phyloP scores from a whole-genome alignment of 2,797 vertebrate genomes.

The Eleutherodactylus coqui region DNA sequence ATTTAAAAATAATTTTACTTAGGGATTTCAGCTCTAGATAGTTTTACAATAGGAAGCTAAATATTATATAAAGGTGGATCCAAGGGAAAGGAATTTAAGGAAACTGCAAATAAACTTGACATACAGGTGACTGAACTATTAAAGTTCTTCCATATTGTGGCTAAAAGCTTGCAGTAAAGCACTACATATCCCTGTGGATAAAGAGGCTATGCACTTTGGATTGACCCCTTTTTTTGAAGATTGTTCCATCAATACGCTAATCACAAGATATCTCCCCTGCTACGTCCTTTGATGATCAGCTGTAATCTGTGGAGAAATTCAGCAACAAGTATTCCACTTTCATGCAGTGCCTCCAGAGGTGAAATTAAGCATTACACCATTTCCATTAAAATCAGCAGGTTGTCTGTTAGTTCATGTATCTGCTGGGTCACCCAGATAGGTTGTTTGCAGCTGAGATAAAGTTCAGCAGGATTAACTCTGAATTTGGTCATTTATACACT shows the following conservation, averaged over 20 bases:
- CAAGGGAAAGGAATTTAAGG: not conserved
- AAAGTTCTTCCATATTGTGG: not conserved
- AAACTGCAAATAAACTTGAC: not conserved
- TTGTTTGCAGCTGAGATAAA: too few species aligned
- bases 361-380: too few species aligned
- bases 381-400: too few species aligned
- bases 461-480: too few species aligned
- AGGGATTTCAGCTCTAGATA: constrained; percentile 16
- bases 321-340: not conserved
- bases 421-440: too few species aligned
- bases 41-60: constrained; percentile 13
- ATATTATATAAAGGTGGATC: not conserved
- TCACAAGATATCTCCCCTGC: not conserved
- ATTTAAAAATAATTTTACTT: constrained; percentile 39
- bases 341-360: not conserved
- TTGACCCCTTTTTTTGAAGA: not conserved
- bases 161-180: not conserved
- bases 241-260: not conserved
- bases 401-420: too few species aligned
- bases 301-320: too few species aligned
- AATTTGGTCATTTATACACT: too few species aligned
- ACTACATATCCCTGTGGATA: not conserved
- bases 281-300: not conserved
- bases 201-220: not conserved
- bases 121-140: not conserved